Evolutionary conservation across 2,113 vertebrate species (phyloP).

Genomic region (Anseranas semipalmata): DNA sequence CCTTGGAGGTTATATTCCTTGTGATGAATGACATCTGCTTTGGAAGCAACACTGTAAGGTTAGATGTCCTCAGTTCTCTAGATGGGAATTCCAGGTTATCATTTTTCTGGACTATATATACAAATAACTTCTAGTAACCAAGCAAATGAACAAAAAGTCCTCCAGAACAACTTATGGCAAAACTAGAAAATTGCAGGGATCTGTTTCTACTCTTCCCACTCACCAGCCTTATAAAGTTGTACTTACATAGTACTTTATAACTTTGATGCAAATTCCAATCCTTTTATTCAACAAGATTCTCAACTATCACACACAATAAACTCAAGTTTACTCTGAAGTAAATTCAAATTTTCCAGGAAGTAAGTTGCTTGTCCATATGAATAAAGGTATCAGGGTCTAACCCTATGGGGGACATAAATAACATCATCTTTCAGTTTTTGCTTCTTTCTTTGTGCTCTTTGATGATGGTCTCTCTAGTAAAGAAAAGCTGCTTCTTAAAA

Average conservation of each 20-base stretch:
- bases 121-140: background rate
- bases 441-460: background rate
- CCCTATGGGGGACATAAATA: background rate
- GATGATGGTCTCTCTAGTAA: background rate
- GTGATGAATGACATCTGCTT: background rate
- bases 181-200: background rate
- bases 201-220: background rate
- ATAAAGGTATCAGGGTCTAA: background rate
- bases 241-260: background rate
- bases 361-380: background rate
- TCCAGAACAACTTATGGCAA: background rate
- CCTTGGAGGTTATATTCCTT: background rate
- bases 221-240: background rate
- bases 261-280: background rate
- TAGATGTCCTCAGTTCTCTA: background rate
- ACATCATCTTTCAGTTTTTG: background rate
- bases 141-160: background rate
- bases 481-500: background rate
- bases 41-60: background rate
- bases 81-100: background rate
- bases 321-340: background rate
- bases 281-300: background rate
- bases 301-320: background rate
- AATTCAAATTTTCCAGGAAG: background rate
- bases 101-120: background rate